Evolutionary conservation across 2,797 vertebrate genomes (phyloP).

Genomic region (Loriculus beryllinus): DNA sequence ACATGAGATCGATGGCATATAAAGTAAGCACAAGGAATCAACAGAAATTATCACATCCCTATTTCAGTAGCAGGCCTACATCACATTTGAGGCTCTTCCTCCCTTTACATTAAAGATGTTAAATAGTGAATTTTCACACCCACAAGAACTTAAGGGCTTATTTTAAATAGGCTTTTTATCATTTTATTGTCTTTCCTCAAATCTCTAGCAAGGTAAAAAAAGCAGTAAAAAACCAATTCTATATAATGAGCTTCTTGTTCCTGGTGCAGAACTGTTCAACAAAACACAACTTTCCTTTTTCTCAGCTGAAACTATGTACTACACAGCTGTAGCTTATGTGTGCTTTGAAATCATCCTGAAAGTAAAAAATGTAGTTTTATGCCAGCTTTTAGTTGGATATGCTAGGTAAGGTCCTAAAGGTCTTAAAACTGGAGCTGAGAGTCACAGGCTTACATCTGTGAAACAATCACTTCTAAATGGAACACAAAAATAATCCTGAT

Average conservation of each 20-base stretch:
- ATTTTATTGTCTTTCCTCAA: neutral
- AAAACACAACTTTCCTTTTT: neutral
- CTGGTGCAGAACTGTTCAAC: neutral
- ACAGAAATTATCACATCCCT: neutral
- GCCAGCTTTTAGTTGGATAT: neutral
- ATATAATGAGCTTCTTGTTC: neutral
- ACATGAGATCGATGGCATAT: fast-evolving
- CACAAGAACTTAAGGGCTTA: fast-evolving
- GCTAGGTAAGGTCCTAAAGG: neutral
- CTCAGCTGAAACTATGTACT: neutral
- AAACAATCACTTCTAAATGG: neutral
- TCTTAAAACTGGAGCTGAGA: neutral
- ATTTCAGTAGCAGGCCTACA: neutral
- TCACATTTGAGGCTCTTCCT: neutral
- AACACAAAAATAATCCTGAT: neutral
- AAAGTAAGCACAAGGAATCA: neutral
- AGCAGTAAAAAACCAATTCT: neutral
- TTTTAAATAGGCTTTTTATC: neutral
- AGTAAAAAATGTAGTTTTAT: neutral
- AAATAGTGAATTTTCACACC: neutral
- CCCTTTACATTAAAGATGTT: neutral
- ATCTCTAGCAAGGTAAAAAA: neutral
- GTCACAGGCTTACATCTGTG: neutral
- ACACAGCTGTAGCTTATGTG: neutral
- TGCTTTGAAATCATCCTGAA: neutral